A percentile compares a stretch with the other conserved stretches of the same genome.
phyloP scores from a whole-genome alignment of 1,140 invertebrate species.

The Drosophila triauraria region DNA sequence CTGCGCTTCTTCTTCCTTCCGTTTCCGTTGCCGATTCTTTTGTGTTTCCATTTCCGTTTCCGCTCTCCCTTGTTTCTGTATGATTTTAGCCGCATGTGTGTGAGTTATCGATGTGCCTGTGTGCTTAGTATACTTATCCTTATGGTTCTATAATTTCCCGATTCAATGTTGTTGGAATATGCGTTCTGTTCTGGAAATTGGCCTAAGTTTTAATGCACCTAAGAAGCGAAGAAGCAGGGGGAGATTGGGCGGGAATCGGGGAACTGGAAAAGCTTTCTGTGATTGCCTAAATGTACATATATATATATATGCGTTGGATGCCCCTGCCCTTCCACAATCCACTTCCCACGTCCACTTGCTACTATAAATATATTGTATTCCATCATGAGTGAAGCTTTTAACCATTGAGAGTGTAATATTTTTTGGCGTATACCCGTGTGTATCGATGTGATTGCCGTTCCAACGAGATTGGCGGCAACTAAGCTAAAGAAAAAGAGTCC shows the following conservation, averaged over 20 bases:
- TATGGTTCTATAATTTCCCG: conserved; percentile 39
- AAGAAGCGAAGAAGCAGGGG: conserved; percentile 14
- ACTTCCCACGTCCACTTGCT: conserved; percentile 39
- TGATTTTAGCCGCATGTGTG: conserved; percentile 69
- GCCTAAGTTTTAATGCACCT: conserved; percentile 47
- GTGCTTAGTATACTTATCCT: conserved; percentile 25
- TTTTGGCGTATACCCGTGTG: conserved; percentile 68
- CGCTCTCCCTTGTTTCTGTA: conserved; percentile 16
- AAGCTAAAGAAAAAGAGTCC: conserved; percentile 1
- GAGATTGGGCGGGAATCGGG: background rate
- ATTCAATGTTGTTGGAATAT: conserved; percentile 44
- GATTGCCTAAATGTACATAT: conserved; percentile 40
- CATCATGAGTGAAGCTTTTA: conserved; percentile 56
- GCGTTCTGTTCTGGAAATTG: conserved; percentile 33
- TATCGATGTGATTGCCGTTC: conserved; percentile 74
- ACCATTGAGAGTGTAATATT: conserved; percentile 57
- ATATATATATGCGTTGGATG: conserved; percentile 23
- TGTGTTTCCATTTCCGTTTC: conserved; percentile 17
- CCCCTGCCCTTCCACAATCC: conserved; percentile 21
- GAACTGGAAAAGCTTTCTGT: conserved; percentile 17
- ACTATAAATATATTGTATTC: conserved; percentile 30
- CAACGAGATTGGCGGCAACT: conserved; percentile 38
- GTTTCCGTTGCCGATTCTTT: conserved; percentile 10
- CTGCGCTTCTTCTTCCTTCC: conserved; percentile 51
- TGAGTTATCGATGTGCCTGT: conserved; percentile 47